Evolutionary conservation across 2,113 vertebrate genomes (phyloP).

Genomic region (Mustelus asterias): DNA sequence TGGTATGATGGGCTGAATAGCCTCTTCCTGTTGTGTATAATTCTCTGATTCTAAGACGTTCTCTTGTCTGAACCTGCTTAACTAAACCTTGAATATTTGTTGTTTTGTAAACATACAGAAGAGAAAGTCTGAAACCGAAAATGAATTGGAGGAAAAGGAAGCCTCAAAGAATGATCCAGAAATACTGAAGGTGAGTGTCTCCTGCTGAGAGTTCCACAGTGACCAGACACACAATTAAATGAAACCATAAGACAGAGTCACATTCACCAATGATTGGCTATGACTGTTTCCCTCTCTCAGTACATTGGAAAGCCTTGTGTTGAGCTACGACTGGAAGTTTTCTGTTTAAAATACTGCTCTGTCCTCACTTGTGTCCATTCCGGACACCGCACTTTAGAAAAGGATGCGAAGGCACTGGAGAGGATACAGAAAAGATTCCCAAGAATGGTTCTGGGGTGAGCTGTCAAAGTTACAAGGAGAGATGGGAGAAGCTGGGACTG

Average conservation of each 20-base stretch:
- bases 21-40: neutral
- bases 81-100: neutral
- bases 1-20: neutral
- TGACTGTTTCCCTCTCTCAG: neutral
- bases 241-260: neutral
- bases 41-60: neutral
- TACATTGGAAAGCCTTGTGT: neutral
- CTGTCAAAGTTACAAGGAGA: neutral
- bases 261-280: neutral
- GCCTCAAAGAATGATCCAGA: neutral
- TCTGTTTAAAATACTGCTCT: too few relatives aligned
- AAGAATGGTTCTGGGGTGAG: neutral
- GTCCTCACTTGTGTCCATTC: too few relatives aligned
- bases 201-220: neutral
- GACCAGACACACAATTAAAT: neutral
- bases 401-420: neutral
- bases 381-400: neutral
- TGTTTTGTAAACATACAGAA: neutral
- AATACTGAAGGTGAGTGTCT: slow-evolving; percentile 14
- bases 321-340: neutral
- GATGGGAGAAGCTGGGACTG: neutral
- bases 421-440: neutral
- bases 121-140: neutral
- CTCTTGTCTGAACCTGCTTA: neutral
- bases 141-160: neutral